phyloP scores from a whole-genome alignment of 2,797 vertebrate genomes.

The Esox lucius region DNA sequence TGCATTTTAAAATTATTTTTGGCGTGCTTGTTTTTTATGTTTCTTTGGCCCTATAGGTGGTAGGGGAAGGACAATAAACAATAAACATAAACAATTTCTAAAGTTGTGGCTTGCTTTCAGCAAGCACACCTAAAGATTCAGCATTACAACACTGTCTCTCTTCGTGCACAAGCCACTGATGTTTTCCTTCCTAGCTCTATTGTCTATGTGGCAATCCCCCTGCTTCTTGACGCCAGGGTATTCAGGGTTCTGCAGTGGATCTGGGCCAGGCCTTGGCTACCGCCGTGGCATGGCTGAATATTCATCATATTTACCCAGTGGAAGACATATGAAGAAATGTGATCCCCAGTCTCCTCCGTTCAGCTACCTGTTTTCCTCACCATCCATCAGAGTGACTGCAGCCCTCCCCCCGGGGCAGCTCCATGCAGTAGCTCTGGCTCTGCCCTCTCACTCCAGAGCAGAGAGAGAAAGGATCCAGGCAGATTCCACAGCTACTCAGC shows the following conservation, averaged over 20 bases:
- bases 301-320: slow-evolving; percentile 49
- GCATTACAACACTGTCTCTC: not conserved
- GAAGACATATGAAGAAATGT: slow-evolving; percentile 43
- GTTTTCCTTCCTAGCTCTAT: not conserved
- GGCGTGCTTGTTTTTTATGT: too few species aligned
- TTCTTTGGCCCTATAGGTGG: too few species aligned
- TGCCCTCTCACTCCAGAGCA: slow-evolving; percentile 24
- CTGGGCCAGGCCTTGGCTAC: not conserved
- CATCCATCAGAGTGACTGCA: slow-evolving; percentile 40
- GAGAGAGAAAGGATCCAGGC: slow-evolving; percentile 5
- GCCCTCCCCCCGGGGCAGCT: slow-evolving; percentile 7
- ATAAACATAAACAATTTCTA: too few species aligned
- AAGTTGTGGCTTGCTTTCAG: too few species aligned
- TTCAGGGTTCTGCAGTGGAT: not conserved
- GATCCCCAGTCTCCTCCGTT: slow-evolving; percentile 31
- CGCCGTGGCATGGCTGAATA: slow-evolving; percentile 39
- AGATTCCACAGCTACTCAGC: slow-evolving; percentile 5
- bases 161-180: not conserved
- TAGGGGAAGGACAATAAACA: too few species aligned
- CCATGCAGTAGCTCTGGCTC: slow-evolving; percentile 19
- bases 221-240: slow-evolving; percentile 7
- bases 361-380: slow-evolving; percentile 24
- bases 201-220: slow-evolving; percentile 5
- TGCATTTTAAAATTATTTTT: too few species aligned
- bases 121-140: slow-evolving; percentile 7